Base-by-base conservation (phyloP, 2,888 invertebrate species). In the Nomada hirtipes region DNA sequence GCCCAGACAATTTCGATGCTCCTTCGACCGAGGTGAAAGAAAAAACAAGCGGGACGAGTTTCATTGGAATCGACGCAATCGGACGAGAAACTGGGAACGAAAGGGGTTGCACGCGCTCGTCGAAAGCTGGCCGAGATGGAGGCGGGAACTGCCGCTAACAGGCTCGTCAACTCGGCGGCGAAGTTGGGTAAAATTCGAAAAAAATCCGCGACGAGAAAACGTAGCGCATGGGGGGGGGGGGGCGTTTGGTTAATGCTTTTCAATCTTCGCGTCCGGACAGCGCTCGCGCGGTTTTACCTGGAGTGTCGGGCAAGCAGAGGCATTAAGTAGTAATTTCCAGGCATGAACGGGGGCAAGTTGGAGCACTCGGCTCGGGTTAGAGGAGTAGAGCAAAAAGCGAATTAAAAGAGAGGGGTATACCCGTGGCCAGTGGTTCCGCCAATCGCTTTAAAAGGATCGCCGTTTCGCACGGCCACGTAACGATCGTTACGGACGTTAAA, bases 261-360 rank as follows among this genome's bases (percentile, higher is more conserved):
- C 83, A 69, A 75, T 86, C 74, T 84, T 71, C 74, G 82, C 61
- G 86, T 72, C 73, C 50, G 79, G 75, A 73, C 80, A 69, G 63
- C 53, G 61, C 29, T 52, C 57, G 71, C 70, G 68, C 76, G 57
- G 77, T 87, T 76, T 68, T 61, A 55, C 47, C 73, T 11, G 50
- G 73, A 80, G 76, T 75, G 80, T 82, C 78, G 82, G 71, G 82
- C 79, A 79, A 83, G 83, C 81, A 82, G 70, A 77, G 84, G 86
- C 88, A 90, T 91, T 89, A 90, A 91, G 90, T 89, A 87, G 89
- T 90, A 90, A 91, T 92, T 90, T 89, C 85, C 85, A 77, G 86
- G 84, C 85, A 84, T 80, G 89, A 86, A 84, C 84, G 76, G 78
- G 55, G 68, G 77, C 69, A 61, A 72, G 71, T 71, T 53, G 81